Percentiles rank a stretch among this genome's conserved stretches.
Evolutionary conservation across 2,797 vertebrate genomes (phyloP).

Genomic region (Crocidura indochinensis): DNA sequence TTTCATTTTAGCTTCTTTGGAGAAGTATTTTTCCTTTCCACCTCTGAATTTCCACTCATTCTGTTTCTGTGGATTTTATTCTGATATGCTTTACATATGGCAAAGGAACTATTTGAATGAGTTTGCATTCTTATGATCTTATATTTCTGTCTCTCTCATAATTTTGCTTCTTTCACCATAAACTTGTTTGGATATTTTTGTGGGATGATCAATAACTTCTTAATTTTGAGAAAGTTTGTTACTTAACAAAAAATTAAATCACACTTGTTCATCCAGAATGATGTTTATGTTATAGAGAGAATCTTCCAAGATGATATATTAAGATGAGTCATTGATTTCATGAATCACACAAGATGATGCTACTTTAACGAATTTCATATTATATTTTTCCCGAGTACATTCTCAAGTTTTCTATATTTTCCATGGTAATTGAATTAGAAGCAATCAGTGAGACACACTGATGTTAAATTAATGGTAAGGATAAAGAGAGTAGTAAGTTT

Average conservation of each 20-base stretch:
- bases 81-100: conserved; percentile 15
- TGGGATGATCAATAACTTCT: not conserved
- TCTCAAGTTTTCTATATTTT: conserved; percentile 28
- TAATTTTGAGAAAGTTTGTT: not conserved
- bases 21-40: conserved; percentile 1
- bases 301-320: not conserved
- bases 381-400: not conserved
- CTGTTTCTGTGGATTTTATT: not conserved
- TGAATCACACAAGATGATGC: not conserved
- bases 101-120: not conserved
- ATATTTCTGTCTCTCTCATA: not conserved
- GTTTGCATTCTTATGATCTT: conserved; percentile 12
- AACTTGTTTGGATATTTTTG: conserved; percentile 26
- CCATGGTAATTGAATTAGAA: not conserved
- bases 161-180: not conserved
- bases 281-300: no score
- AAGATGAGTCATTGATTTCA: not conserved
- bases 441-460: conserved; percentile 4
- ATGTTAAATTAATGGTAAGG: not conserved
- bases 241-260: no score
- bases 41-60: conserved; percentile 38
- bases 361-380: conserved; percentile 1
- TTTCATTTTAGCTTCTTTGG: conserved; percentile 12
- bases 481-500: not conserved
- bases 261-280: not conserved